Evolutionary conservation across 2,888 invertebrate species (phyloP).

Genomic region (Nomada ferruginata): DNA sequence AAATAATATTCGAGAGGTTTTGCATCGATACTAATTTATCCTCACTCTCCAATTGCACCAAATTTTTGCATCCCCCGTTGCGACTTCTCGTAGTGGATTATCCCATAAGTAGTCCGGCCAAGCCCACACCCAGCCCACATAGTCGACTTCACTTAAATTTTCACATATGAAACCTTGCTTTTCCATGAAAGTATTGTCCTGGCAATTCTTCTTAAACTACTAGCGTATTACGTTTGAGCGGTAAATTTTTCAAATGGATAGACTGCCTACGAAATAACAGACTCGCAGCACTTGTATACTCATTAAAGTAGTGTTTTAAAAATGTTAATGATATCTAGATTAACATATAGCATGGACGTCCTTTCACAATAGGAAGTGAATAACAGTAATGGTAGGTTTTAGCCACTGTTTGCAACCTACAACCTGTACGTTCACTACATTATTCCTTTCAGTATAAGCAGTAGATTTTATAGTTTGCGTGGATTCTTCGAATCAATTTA

Average conservation of each 20-base stretch:
- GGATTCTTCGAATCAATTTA: constrained; percentile 28
- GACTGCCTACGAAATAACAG: constrained; percentile 35
- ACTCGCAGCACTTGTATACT: too few relatives aligned
- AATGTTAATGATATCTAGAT: too few relatives aligned
- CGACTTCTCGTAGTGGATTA: constrained; percentile 25
- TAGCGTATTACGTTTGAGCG: neutral
- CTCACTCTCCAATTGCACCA: neutral
- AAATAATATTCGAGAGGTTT: too few relatives aligned
- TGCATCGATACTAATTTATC: constrained; percentile 19
- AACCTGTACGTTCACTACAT: neutral
- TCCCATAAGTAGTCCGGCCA: constrained; percentile 18
- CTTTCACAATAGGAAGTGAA: constrained; percentile 6
- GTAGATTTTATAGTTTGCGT: neutral
- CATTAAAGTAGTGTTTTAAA: neutral
- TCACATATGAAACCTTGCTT: constrained; percentile 14
- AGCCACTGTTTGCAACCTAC: neutral
- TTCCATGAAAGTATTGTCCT: constrained; percentile 21
- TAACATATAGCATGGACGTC: neutral
- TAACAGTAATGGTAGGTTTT: neutral
- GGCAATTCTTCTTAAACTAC: constrained; percentile 3
- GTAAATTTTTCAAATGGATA: constrained; percentile 16
- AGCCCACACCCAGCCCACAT: constrained; percentile 31
- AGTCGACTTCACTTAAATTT: constrained; percentile 21
- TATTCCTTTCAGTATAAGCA: neutral
- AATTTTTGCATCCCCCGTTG: neutral